Conservation (phyloP, 1,140 invertebrate species). For the Glossosoma conforme region DNA sequence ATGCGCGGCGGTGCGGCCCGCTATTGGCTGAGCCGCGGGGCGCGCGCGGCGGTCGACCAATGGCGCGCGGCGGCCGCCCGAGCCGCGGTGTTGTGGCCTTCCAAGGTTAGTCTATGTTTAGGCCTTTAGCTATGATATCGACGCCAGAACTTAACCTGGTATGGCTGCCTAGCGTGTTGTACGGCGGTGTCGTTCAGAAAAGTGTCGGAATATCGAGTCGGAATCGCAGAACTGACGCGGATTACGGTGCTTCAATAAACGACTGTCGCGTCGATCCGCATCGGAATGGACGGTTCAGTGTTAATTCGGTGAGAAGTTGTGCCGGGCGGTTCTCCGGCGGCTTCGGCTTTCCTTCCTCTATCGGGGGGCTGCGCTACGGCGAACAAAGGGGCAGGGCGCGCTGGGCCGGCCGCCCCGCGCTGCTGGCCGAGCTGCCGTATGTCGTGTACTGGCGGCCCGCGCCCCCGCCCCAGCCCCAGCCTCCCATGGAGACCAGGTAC, state of each 20-base stretch:
- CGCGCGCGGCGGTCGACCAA: constrained; percentile 17
- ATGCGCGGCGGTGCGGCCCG: constrained; percentile 13
- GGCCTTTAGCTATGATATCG: constrained; percentile 30
- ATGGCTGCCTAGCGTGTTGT: constrained; percentile 31
- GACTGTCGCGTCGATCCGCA: constrained; percentile 20
- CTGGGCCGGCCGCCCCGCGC: constrained; percentile 13
- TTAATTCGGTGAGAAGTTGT: constrained; percentile 24
- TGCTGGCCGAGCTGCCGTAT: constrained; percentile 21
- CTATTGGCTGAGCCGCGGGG: constrained; percentile 10
- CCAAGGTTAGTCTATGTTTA: constrained; percentile 27
- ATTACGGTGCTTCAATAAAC: constrained; percentile 21
- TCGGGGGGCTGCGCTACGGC: constrained; percentile 10
- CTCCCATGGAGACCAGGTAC: constrained; percentile 31
- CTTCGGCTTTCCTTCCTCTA: constrained; percentile 12
- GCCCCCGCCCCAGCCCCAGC: constrained; percentile 14
- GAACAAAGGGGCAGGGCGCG: constrained; percentile 13
- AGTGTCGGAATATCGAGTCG: constrained; percentile 23
- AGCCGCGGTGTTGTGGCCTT: constrained; percentile 26
- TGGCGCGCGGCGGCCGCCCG: constrained; percentile 21
- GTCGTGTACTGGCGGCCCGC: constrained; percentile 25
- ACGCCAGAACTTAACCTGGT: constrained; percentile 31
- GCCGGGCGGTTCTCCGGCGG: constrained; percentile 15
- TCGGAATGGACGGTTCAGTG: constrained; percentile 24
- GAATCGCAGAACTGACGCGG: constrained; percentile 16
- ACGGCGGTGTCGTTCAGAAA: constrained; percentile 22